Base-by-base conservation (phyloP, 2,113 vertebrate species). In the Menura novaehollandiae region DNA sequence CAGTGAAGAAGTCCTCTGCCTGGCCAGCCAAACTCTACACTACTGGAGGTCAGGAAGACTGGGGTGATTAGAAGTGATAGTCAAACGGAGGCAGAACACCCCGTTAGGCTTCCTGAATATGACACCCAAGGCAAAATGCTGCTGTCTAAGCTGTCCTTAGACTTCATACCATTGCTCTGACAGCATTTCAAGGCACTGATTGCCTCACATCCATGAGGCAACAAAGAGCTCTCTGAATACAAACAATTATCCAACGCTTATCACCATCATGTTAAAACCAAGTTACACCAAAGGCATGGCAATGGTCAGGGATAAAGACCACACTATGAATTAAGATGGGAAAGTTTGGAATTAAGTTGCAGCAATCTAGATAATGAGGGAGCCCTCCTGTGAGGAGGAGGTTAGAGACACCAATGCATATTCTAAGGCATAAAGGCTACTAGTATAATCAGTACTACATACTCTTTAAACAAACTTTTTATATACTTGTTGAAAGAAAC, bases 381-480 rank as follows among this genome's bases (percentile, higher is more conserved):
- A 76, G 32, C 13, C 41, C 51, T 55, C 37, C 32, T 69, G 20
- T 20, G 56, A 81, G 9, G 9, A 88, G 12, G 18, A 86, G 26
- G 30, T 56, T 35, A 75, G 32, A 82, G 15, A 88, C 24, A 82
- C 2, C 23, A 46, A 2, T 17, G 62, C 15, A 17, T 33, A 39
- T 30, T 59, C 15, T 17, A 79, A 63, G 24, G 79, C 32, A n/a
- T 11, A 56, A 82, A 90, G 26, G 17, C n/a, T 60, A 64, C 41
- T 41, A 2, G 0, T 53, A 11, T 16, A 66, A n/a, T n/a, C n/a
- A n/a, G n/a, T 60, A 64, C 41, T 41, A 2, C 10, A 13, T 35
- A 21, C 10, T 49, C 58, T 68, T 68, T 47, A n/a, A 83, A 24
- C 3, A 44, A 69, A 56, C 17, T 51, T 85, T 62, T 59, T n/a